Percentiles rank a stretch among this genome's conserved stretches.
Conservation (phyloP, 2,797 vertebrate species). For the Balearica regulorum region DNA sequence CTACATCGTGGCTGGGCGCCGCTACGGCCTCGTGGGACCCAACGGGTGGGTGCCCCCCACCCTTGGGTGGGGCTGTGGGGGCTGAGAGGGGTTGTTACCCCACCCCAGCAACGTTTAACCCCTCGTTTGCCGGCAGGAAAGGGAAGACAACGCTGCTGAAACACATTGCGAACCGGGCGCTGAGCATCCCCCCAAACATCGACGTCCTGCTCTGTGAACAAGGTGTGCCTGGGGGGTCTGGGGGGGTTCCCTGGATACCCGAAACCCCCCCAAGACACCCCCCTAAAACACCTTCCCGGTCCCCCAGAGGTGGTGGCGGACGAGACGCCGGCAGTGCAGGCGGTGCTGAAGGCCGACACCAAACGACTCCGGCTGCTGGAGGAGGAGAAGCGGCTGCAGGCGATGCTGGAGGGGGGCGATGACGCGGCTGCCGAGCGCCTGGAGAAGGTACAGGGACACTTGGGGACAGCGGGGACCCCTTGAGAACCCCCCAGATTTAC, state of each 20-base stretch:
- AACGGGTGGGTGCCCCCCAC: conserved; percentile 80
- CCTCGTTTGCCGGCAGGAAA: conserved; percentile 72
- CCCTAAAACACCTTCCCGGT: too few species aligned
- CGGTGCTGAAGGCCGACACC: not conserved
- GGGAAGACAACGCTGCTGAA: conserved; percentile 94
- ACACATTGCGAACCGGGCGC: conserved; percentile 89
- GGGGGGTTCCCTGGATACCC: not conserved
- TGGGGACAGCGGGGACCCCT: rapidly evolving
- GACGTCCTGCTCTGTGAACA: conserved; percentile 93
- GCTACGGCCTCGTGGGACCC: conserved; percentile 94
- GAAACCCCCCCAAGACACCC: too few species aligned
- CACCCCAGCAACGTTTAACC: not conserved
- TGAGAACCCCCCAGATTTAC: not conserved
- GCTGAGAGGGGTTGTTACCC: too few species aligned
- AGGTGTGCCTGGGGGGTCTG: conserved; percentile 66
- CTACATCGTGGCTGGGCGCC: conserved; percentile 87
- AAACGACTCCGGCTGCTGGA: not conserved
- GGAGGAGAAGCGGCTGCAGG: not conserved
- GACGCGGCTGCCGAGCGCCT: not conserved
- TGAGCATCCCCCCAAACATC: conserved; percentile 93
- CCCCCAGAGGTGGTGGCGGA: not conserved
- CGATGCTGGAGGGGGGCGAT: not conserved
- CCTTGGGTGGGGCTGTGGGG: not conserved
- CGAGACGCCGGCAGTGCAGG: not conserved
- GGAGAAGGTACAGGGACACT: not conserved